Evolutionary conservation across 2,888 invertebrate species (phyloP), one percentile per base, ranked within the genome.

Genomic region (Netelia fuscicornis): DNA sequence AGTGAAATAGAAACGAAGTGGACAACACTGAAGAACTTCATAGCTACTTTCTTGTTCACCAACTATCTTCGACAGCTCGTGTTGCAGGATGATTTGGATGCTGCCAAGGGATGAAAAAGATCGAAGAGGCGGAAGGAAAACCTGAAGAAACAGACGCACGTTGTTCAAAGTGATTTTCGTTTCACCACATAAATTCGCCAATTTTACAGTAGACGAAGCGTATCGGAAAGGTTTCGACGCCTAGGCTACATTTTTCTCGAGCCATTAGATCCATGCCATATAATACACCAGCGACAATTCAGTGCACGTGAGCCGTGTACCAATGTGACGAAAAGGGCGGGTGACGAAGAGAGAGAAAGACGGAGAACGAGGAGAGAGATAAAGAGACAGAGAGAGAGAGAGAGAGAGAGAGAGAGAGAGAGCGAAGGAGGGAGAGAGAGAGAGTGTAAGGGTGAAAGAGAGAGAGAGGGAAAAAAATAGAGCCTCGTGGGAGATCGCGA

Each of bases 161-260:
- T 17, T 20, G 65, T 42, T 67, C n/a, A 20, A n/a, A 76, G 79
- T 76, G 74, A 70, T 64, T 75, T 79, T 70, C 70, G 68, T 52
- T 75, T 17, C 54, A 71, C 56, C 25, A 20, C 20, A 37, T 37
- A 64, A 65, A 71, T 71, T 75, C 79, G 58, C 72, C 44, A 52
- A 20, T 75, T 65, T 80, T 54, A 10, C 64, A 48, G 62, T 17
- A 64, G 68, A 74, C 64, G 20, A 25, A 56, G 56, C 37, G 75
- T 44, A 71, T 48, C 58, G 71, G 64, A 56, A 71, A 62, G 30
- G 42, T 68, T 77, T 81, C 44, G 23, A 48, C 77, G 72, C 54
- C 48, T 70, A 37, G 62, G 37, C 25, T 37, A 82, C 65, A 74
- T 79, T 74, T 67, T 78, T 79, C 70, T 37, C 65, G 23, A 58